phyloP scores from a whole-genome alignment of 2,888 invertebrate genomes.

The Xestia sexstrigata region DNA sequence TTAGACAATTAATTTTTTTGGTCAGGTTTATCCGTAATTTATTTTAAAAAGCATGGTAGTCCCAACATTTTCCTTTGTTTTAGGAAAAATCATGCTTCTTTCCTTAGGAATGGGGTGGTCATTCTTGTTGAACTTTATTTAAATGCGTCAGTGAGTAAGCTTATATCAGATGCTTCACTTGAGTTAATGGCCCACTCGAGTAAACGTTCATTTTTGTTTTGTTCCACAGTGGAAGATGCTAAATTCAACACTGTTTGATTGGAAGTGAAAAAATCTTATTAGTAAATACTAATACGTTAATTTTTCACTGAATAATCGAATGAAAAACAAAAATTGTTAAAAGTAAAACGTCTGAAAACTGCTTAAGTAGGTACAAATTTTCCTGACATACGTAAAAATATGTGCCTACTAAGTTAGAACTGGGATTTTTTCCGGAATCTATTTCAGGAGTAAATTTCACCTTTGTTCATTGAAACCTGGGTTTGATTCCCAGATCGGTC shows the following conservation, averaged over 20 bases:
- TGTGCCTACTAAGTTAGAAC: not conserved
- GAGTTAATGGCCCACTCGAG: not conserved
- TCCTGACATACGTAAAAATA: not conserved
- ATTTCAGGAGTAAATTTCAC: not conserved
- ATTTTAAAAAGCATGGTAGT: slow-evolving; percentile 8
- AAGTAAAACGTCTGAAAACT: not conserved
- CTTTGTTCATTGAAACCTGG: not conserved
- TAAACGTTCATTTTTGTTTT: not conserved
- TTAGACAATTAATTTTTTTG: not conserved
- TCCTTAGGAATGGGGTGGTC: not conserved
- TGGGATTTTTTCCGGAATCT: not conserved
- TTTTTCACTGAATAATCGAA: not conserved
- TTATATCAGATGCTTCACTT: not conserved
- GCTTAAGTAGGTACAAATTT: not conserved
- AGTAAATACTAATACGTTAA: not conserved
- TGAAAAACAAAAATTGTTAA: not conserved
- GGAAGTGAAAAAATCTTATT: not conserved
- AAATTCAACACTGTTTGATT: too few species aligned
- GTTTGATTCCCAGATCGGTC: too few species aligned
- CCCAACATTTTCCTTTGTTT: slow-evolving; percentile 13
- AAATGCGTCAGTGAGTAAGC: not conserved
- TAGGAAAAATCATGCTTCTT: not conserved
- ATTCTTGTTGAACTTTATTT: not conserved
- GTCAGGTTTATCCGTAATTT: not conserved
- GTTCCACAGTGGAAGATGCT: not conserved